A percentile compares a stretch with the other conserved stretches of the same genome.
Conservation (phyloP, 1,140 invertebrate species). For the Arctopsyche grandis region DNA sequence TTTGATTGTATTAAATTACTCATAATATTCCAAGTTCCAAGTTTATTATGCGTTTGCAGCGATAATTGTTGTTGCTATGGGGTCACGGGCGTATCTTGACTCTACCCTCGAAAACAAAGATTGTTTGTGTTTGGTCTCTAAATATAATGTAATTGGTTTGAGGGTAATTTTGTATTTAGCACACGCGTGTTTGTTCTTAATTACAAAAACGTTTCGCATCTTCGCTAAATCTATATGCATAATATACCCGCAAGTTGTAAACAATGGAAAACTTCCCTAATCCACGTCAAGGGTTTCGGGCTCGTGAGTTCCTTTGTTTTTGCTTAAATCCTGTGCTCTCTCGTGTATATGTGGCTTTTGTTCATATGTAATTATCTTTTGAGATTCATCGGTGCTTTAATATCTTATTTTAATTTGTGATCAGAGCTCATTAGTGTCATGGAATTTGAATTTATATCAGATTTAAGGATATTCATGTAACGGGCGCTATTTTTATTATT, state of each 20-base stretch:
- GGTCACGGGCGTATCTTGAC: neutral
- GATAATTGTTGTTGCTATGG: neutral
- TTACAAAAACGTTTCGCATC: neutral
- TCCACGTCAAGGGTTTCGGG: neutral
- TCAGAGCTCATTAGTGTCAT: no score
- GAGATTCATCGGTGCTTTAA: neutral
- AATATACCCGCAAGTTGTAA: neutral
- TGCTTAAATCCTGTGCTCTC: neutral
- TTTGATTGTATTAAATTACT: no score
- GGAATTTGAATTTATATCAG: no score
- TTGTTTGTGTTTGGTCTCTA: no score
- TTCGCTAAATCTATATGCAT: neutral
- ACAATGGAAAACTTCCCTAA: constrained; percentile 24
- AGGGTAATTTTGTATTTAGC: no score
- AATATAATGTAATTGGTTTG: no score
- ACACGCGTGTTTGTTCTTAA: neutral
- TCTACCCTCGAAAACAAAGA: no score
- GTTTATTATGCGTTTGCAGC: no score
- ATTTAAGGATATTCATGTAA: no score
- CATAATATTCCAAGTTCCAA: no score
- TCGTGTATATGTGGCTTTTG: constrained; percentile 11
- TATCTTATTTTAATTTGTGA: no score
- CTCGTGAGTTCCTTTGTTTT: constrained; percentile 6
- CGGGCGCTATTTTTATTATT: no score
- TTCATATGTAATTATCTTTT: constrained; percentile 5